Percentiles rank a stretch among this genome's conserved stretches.
Evolutionary conservation across 2,113 vertebrate genomes (phyloP).

Genomic region (Garra rufa): DNA sequence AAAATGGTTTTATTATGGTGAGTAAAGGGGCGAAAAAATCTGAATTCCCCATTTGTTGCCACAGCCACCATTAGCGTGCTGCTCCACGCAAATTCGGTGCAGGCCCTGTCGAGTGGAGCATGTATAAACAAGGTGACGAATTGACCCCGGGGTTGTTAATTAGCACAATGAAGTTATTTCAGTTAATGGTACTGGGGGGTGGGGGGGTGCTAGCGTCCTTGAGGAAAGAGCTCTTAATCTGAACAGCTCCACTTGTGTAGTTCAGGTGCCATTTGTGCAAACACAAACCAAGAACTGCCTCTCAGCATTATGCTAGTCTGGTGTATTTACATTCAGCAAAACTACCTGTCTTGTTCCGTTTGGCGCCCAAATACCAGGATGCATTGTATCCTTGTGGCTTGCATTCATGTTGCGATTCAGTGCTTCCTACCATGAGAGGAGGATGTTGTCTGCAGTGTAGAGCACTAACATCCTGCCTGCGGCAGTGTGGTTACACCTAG

Average conservation of each 20-base stretch:
- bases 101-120: conserved; percentile 18
- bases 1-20: conserved; percentile 45
- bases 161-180: conserved; percentile 60
- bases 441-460: neutral
- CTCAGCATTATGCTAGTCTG: neutral
- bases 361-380: neutral
- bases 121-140: conserved; percentile 28
- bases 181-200: conserved; percentile 10
- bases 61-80: neutral
- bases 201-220: neutral
- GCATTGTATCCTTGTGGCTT: neutral
- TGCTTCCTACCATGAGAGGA: neutral
- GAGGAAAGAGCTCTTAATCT: conserved; percentile 27
- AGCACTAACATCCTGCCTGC: conserved; percentile 3
- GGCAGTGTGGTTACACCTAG: conserved; percentile 27
- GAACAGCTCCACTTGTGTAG: conserved; percentile 22
- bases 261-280: conserved; percentile 22
- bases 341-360: neutral
- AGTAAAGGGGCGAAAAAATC: neutral
- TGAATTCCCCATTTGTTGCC: conserved; percentile 23
- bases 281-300: neutral
- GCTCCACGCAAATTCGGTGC: neutral
- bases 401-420: neutral
- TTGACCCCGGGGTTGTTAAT: conserved; percentile 46
- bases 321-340: neutral